These are phyloP conservation scores for Allophyes oxyacanthae DNA, from an alignment of 2,888 invertebrate genomes.

Conservation along the genomic window DNA sequence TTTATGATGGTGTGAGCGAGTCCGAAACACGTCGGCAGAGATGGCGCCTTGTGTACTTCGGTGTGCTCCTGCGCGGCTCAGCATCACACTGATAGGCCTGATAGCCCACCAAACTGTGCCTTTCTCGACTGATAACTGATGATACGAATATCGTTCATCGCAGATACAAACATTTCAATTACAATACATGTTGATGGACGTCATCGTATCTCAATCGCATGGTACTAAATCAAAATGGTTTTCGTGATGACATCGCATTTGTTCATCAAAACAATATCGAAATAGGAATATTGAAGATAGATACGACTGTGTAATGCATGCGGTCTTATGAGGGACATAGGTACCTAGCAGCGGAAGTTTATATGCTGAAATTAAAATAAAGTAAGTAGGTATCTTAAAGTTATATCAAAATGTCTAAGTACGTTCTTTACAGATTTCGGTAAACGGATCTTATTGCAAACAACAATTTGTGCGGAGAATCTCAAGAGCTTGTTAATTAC, in stretches of 20 bases:
- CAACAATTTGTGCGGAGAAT: conserved; percentile 5
- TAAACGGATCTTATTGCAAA: too few relatives aligned
- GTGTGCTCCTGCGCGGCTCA: conserved; percentile 54
- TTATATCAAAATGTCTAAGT: too few relatives aligned
- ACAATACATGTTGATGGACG: conserved; percentile 25
- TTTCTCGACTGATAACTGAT: conserved; percentile 57
- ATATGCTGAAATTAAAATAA: too few relatives aligned
- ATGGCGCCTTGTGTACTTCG: conserved; percentile 36
- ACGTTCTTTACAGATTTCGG: too few relatives aligned
- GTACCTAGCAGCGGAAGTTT: neutral
- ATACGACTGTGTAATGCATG: neutral
- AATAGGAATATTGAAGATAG: neutral
- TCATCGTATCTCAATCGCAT: conserved; percentile 36
- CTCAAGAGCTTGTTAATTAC: conserved; percentile 43
- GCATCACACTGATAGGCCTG: conserved; percentile 64
- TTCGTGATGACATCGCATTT: neutral
- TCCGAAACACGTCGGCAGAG: conserved; percentile 3
- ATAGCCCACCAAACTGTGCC: conserved; percentile 44
- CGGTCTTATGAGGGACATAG: too few relatives aligned
- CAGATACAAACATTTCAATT: conserved; percentile 41
- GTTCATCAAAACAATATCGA: neutral
- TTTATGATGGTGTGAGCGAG: conserved; percentile 20
- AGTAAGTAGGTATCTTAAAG: too few relatives aligned
- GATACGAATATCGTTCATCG: conserved; percentile 40
- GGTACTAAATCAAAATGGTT: conserved; percentile 22